These are phyloP conservation scores for Lagodon rhomboides DNA, from an alignment of 2,797 vertebrate species.

Conservation along the genomic window DNA sequence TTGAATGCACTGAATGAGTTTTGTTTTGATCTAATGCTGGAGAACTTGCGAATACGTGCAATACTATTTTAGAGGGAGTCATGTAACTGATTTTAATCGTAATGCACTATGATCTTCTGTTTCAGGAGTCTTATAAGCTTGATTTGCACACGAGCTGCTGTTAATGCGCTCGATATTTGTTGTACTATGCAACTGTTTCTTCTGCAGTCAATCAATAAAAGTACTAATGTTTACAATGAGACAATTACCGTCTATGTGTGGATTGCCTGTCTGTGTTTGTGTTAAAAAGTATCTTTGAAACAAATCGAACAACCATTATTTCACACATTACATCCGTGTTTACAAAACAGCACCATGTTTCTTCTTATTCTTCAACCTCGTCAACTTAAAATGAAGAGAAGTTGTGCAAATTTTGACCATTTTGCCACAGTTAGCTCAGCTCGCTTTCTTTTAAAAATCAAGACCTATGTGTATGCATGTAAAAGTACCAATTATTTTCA, in stretches of 20 bases:
- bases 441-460: not conserved
- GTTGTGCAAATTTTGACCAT: too few species aligned
- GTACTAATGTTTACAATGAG: constrained; percentile 76
- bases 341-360: not conserved
- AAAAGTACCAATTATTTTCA: not conserved
- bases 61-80: constrained; percentile 16
- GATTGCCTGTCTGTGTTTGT: not conserved
- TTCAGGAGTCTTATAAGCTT: constrained; percentile 30
- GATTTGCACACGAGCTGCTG: constrained; percentile 64
- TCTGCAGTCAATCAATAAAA: constrained; percentile 76
- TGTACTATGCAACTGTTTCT: constrained; percentile 71
- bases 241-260: constrained; percentile 37
- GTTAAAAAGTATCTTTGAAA: not conserved
- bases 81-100: constrained; percentile 14
- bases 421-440: not conserved
- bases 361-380: not conserved
- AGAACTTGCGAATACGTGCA: constrained; percentile 47
- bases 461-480: not conserved
- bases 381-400: too few species aligned
- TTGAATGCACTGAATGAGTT: constrained; percentile 1
- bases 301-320: not conserved
- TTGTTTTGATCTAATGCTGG: constrained; percentile 29
- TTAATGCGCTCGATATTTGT: constrained; percentile 36
- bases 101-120: constrained; percentile 48
- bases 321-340: not conserved